These are phyloP conservation scores for Perca flavescens DNA, from an alignment of 2,113 vertebrate genomes.

Conservation along the genomic window DNA sequence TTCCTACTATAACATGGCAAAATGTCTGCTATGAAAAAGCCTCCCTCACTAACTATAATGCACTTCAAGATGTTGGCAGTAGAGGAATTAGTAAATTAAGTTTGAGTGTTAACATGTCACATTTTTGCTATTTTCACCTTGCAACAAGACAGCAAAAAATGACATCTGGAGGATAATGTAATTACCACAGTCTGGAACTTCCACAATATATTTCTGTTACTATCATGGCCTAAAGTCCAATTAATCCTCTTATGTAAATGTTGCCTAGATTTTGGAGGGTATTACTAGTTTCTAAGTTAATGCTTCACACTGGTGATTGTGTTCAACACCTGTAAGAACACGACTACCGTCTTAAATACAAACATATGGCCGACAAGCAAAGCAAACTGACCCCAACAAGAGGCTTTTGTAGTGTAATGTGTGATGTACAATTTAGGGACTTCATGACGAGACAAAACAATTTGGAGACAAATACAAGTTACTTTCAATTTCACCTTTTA, in stretches of 20 bases:
- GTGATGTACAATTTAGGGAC: not conserved
- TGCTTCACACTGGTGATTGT: not conserved
- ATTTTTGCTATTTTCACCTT: not conserved
- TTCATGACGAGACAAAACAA: not conserved
- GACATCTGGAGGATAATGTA: not conserved
- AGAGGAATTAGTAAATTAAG: not conserved
- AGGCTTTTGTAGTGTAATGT: not conserved
- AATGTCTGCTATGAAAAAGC: not conserved
- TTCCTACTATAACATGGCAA: not conserved
- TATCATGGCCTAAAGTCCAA: not conserved
- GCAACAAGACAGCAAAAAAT: not conserved
- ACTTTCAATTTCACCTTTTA: constrained; percentile 70
- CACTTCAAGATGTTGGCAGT: not conserved
- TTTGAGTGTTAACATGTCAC: not conserved
- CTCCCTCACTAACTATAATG: too few species aligned
- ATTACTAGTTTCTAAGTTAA: not conserved
- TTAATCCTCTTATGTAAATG: not conserved
- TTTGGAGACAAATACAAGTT: constrained; percentile 31
- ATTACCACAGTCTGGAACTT: not conserved
- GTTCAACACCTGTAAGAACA: not conserved
- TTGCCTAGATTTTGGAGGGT: not conserved
- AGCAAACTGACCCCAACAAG: not conserved
- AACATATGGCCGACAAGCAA: not conserved
- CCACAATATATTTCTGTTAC: not conserved
- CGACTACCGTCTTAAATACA: not conserved